These are phyloP conservation scores for Urocynchramus pylzowi DNA, from an alignment of 2,113 vertebrate species.

Conservation along the genomic window DNA sequence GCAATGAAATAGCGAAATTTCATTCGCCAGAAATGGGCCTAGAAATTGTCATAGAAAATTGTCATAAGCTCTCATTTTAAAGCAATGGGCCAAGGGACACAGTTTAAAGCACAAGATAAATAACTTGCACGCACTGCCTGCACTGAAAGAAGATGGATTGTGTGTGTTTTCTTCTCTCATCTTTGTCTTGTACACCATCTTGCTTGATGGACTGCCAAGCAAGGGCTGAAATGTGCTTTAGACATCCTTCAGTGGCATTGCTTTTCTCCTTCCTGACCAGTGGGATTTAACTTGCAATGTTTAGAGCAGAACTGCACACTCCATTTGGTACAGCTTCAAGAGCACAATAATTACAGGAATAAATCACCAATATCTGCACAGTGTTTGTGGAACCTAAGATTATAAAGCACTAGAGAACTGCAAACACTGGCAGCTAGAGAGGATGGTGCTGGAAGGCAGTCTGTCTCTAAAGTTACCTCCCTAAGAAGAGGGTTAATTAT, in stretches of 20 bases:
- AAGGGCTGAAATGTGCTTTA: background rate
- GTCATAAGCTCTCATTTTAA: background rate
- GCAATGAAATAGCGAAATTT: background rate
- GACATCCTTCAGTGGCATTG: background rate
- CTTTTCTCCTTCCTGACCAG: background rate
- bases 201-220: background rate
- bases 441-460: background rate
- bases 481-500: background rate
- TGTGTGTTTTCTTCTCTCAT: background rate
- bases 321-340: constrained; percentile 5
- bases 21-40: background rate
- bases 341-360: constrained; percentile 56
- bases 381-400: background rate
- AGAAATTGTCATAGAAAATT: background rate
- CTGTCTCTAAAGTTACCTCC: background rate
- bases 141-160: background rate
- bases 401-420: background rate
- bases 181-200: background rate
- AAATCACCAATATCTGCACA: constrained; percentile 43
- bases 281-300: background rate
- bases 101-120: background rate
- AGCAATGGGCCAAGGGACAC: background rate
- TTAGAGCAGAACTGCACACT: background rate
- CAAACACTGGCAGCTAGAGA: background rate
- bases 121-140: background rate